These are phyloP conservation scores for Sarcophaga subvicina DNA, from an alignment of 2,888 invertebrate genomes.

Conservation along the genomic window DNA sequence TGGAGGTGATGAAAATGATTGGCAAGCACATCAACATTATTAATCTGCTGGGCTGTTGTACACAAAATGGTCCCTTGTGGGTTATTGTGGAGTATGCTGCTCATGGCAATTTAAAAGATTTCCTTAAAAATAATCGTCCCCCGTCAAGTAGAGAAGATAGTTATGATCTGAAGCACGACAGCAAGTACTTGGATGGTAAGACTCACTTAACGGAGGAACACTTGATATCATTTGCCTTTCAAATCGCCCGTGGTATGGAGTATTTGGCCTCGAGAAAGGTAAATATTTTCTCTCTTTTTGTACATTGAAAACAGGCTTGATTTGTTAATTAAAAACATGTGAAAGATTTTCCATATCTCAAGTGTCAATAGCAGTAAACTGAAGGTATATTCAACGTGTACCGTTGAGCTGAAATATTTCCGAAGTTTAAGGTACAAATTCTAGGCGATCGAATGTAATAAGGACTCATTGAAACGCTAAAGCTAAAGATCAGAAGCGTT, in stretches of 20 bases:
- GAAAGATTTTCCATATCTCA: neutral
- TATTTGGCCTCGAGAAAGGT: constrained; percentile 95
- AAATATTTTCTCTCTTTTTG: constrained; percentile 56
- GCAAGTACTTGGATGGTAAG: constrained; percentile 75
- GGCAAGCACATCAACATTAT: constrained; percentile 99
- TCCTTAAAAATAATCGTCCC: constrained; percentile 89
- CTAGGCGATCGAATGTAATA: no score
- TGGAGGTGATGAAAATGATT: constrained; percentile 99
- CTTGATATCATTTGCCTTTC: constrained; percentile 97
- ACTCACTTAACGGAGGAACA: constrained; percentile 91
- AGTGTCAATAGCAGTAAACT: no score
- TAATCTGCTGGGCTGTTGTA: constrained; percentile 97
- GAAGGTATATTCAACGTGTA: no score
- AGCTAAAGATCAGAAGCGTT: no score
- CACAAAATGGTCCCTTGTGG: constrained; percentile 93
- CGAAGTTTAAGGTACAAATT: no score
- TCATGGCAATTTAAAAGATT: constrained; percentile 97
- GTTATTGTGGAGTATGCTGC: constrained; percentile 95
- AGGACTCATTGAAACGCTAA: no score
- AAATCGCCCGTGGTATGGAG: constrained; percentile 99
- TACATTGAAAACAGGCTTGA: constrained; percentile 6
- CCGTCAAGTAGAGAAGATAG: constrained; percentile 71
- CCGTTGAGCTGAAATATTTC: no score
- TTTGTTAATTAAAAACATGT: neutral
- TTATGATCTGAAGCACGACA: constrained; percentile 73